Evolutionary conservation across 2,797 vertebrate species (phyloP), one percentile per base, ranked within the genome.

Genomic region (Siniperca undulata): DNA sequence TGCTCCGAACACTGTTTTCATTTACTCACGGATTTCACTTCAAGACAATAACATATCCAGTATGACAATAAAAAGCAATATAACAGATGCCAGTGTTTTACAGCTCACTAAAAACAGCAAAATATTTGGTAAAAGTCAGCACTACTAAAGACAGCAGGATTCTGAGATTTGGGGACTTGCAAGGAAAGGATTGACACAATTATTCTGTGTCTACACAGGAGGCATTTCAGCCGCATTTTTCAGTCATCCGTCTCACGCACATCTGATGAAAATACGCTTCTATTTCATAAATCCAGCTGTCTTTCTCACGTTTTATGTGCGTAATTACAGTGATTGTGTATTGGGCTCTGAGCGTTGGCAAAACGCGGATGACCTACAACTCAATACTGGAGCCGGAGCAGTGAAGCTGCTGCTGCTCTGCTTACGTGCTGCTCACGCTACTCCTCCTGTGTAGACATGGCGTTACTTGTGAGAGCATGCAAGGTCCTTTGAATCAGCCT

Each of bases 1-100:
- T n/a, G 67, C 46, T 80, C 61, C 50, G 79, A 68, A 75, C 60
- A 22, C 52, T 84, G 79, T 77, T 91, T 88, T 88, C 42, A 84
- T 91, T 90, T 88, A 88, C 86, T 79, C 42, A 78, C 52, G 44
- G 65, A 69, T 90, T 86, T 81, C 36, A 85, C 53, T 74, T 83
- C 42, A 84, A 65, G 73, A 89, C 52, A 84, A 80, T 79, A 86
- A 77, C 50, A 80, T 74, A 78, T 64, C 48, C 53, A 86, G 81
- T 16, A 81, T 30, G 79, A 50, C 60, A 73, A 85, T 84, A 82
- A 80, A 76, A 80, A 74, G 40, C 40, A 60, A 79, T 48, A 58
- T 11, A 20, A 78, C 27, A 69, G 53, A 78, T 48, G 74, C 70
- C 58, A 70, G 78, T 30, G 38, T 79, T 91, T 89, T 82, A 83